Evolutionary conservation across 64 coral and sea anemone species (phyloP).

Genomic region (Exaiptasia diaphana): DNA sequence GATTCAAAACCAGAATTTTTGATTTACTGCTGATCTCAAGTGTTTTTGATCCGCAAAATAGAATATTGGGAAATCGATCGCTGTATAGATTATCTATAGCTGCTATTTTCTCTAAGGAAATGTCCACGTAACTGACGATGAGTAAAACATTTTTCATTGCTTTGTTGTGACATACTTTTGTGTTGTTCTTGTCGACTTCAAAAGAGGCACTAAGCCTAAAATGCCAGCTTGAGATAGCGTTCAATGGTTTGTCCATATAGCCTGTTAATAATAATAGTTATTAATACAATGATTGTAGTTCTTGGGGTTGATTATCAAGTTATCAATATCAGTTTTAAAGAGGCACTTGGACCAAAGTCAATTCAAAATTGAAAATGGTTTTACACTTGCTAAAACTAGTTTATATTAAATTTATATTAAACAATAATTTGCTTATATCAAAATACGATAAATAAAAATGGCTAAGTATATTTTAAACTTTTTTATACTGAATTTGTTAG

Average conservation of each 20-base stretch:
- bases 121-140: slow-evolving; percentile 44
- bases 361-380: too few species aligned
- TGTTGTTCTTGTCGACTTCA: neutral
- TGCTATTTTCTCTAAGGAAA: slow-evolving; percentile 47
- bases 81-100: slow-evolving; percentile 51
- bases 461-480: too few species aligned
- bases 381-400: too few species aligned
- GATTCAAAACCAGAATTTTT: slow-evolving; percentile 12
- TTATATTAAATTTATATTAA: too few species aligned
- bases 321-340: too few species aligned
- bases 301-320: too few species aligned
- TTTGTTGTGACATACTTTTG: neutral
- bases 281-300: too few species aligned
- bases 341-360: too few species aligned
- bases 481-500: too few species aligned
- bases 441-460: too few species aligned
- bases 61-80: slow-evolving; percentile 51
- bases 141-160: slow-evolving; percentile 49
- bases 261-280: neutral
- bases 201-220: neutral
- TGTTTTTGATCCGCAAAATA: slow-evolving; percentile 62
- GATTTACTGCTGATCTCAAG: neutral
- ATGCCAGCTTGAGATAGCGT: neutral
- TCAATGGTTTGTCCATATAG: neutral
- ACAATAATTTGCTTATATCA: too few species aligned